These are phyloP conservation scores for Chrysolina haemoptera DNA, from an alignment of 2,888 invertebrate species.

Conservation along the genomic window DNA sequence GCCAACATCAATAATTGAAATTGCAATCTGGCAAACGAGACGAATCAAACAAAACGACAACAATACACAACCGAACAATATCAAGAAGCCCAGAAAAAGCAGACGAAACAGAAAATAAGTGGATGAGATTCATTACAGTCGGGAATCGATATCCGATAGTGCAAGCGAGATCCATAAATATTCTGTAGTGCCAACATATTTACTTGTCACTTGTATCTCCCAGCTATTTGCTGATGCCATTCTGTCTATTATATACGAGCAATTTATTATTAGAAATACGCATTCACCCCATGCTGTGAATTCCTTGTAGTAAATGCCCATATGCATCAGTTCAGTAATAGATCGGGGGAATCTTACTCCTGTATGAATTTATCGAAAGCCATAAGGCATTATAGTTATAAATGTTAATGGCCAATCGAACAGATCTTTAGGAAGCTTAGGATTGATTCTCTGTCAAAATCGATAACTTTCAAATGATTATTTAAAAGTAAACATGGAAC, in stretches of 20 bases:
- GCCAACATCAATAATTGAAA: constrained; percentile 14
- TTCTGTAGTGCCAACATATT: constrained; percentile 51
- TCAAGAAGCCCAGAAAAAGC: constrained; percentile 21
- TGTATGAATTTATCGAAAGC: constrained; percentile 29
- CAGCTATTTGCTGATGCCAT: constrained; percentile 53
- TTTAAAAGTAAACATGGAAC: no score
- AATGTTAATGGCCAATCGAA: neutral
- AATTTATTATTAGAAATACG: constrained; percentile 49
- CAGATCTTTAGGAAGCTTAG: no score
- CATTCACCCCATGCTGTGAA: constrained; percentile 30
- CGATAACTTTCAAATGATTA: no score
- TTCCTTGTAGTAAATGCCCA: constrained; percentile 31
- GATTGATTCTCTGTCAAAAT: no score
- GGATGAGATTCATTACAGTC: constrained; percentile 42
- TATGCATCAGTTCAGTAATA: constrained; percentile 25
- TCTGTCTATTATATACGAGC: constrained; percentile 52
- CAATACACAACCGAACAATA: constrained; percentile 18
- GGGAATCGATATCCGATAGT: constrained; percentile 41
- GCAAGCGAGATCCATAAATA: constrained; percentile 43
- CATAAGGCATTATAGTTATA: neutral
- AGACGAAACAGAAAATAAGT: constrained; percentile 31
- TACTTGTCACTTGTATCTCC: constrained; percentile 57
- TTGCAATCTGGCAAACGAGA: constrained; percentile 10
- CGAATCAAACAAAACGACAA: constrained; percentile 23
- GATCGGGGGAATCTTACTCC: constrained; percentile 19